Base-by-base conservation (phyloP, 2,888 invertebrate species). In the Scaptomyza parva region DNA sequence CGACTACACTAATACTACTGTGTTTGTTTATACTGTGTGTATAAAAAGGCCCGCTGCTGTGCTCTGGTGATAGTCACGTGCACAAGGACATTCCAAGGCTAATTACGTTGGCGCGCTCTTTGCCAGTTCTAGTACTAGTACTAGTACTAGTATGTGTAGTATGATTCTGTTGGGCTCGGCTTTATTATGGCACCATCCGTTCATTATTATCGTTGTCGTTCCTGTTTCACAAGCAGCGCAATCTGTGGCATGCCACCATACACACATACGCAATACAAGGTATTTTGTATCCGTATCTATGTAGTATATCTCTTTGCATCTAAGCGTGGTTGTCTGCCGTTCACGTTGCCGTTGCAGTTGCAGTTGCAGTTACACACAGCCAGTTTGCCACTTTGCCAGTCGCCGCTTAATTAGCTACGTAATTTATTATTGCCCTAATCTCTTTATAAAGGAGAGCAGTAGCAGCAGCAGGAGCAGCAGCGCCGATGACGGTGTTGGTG, bases 71-170 rank as follows among this genome's bases (percentile, higher is more conserved):
- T 59, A 70, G 75, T 86, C 78, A 86, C 88, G 87, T 88, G 86
- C 85, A 80, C 86, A 88, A 86, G 86, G 86, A 86, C 86, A 88
- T 86, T 85, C 86, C 88, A 82, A 73, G 80, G 84, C 83, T 86
- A 86, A 86, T 86, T 86, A 81, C 86, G 73, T 76, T 75, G 78
- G 76, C 76, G 78, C 83, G 66, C 83, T 63, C 8, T 67, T 67
- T 63, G 41, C 61, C 52, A 41, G 44, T 30, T 54, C n/a, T n/a
- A 41, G 55, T 22, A 44, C 33, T 45, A 44, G 47, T 45, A 6
- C n/a, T n/a, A 41, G 55, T 22, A 44, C 33, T 45, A 44, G 47
- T 45, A 6, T n/a, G n/a, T n/a, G n/a, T n/a, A n/a, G n/a, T n/a
- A n/a, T n/a, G n/a, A n/a, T 41, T 65, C 62, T 67, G 60, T 51